phyloP scores from a whole-genome alignment of 2,113 vertebrate species.

The Psittacula cyanocephala region DNA sequence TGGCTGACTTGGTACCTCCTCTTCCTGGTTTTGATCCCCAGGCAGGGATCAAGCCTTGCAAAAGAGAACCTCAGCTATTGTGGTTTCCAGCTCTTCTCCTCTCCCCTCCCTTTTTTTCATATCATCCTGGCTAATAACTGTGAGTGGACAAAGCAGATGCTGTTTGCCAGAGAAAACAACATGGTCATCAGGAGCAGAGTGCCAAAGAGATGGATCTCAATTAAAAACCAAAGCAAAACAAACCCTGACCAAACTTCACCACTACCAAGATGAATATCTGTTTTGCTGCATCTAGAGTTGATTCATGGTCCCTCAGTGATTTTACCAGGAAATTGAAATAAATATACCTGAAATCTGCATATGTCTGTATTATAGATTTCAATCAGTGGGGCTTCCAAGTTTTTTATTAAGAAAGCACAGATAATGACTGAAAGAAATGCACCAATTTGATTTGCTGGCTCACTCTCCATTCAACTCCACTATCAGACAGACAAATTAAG shows the following conservation, averaged over 20 bases:
- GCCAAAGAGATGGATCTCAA: background rate
- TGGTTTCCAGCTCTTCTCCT: background rate
- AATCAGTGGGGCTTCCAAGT: background rate
- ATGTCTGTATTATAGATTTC: background rate
- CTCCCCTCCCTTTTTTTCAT: background rate
- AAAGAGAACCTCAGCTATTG: background rate
- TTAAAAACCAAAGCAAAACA: background rate
- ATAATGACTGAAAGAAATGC: background rate
- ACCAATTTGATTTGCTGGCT: background rate
- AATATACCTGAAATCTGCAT: background rate
- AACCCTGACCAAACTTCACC: background rate
- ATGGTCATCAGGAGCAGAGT: background rate
- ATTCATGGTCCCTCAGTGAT: background rate
- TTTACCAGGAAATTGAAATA: background rate
- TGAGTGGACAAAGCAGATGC: background rate
- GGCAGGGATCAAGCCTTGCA: background rate
- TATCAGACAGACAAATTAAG: conserved; percentile 23
- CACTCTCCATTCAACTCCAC: background rate
- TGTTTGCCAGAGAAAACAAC: background rate
- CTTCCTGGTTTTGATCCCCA: background rate
- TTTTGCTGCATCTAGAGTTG: background rate
- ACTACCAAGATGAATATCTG: fast-evolving
- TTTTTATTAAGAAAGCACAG: background rate
- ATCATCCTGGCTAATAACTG: background rate
- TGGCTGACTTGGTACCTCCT: background rate